Percentiles rank a stretch among this genome's conserved stretches.
Evolutionary conservation across 2,888 invertebrate species (phyloP).

Genomic region (Ecdyonurus torrentis): DNA sequence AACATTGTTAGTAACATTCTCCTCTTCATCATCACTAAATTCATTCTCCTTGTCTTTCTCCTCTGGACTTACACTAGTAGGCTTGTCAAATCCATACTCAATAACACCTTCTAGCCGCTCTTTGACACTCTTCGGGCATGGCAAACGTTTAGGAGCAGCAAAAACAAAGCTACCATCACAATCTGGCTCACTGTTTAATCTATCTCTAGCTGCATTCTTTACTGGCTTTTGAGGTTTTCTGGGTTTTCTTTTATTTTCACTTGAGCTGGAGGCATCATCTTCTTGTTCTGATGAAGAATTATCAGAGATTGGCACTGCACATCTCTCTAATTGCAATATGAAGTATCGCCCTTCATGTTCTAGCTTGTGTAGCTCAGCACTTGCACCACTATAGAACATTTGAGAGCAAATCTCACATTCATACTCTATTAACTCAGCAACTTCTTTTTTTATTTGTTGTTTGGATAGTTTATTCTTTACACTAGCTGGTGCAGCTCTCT

Average conservation of each 20-base stretch:
- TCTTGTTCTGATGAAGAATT: neutral
- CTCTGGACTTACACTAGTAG: neutral
- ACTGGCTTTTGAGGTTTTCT: neutral
- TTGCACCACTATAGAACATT: neutral
- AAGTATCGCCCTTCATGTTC: neutral
- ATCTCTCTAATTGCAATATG: neutral
- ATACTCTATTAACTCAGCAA: neutral
- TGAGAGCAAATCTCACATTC: neutral
- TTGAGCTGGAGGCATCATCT: neutral
- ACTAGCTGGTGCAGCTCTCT: too few relatives aligned
- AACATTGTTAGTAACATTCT: neutral
- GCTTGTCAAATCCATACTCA: neutral
- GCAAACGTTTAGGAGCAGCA: neutral
- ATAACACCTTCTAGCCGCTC: neutral
- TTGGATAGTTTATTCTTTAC: too few relatives aligned
- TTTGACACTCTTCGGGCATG: neutral
- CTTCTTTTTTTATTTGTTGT: neutral
- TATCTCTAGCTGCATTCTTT: neutral
- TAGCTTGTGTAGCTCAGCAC: neutral
- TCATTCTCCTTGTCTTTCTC: neutral
- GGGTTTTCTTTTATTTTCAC: neutral
- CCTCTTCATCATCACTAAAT: neutral
- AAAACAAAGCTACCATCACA: neutral
- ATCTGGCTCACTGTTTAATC: neutral
- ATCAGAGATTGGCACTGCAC: neutral